Conservation (phyloP, 2,797 vertebrate species). For the Lagocephalus sceleratus region DNA sequence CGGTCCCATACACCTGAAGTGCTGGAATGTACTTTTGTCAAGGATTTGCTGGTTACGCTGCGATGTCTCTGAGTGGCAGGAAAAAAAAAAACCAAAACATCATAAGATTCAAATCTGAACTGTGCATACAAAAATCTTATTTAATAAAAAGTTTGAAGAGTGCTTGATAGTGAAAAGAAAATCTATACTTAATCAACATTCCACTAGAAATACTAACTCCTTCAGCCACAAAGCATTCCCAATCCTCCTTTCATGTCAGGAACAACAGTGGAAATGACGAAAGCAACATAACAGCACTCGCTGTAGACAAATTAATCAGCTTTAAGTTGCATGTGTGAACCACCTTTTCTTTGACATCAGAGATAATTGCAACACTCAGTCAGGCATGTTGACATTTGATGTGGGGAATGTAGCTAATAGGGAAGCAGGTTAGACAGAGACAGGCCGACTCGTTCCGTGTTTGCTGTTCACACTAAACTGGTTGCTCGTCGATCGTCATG, state of each 20-base stretch:
- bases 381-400: conserved; percentile 1
- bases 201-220: conserved; percentile 2
- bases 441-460: not conserved
- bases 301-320: conserved; percentile 22
- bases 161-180: no score
- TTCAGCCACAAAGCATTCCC: not conserved
- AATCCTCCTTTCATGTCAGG: conserved; percentile 10
- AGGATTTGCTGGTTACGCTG: not conserved
- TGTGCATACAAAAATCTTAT: not conserved
- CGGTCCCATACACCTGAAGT: conserved; percentile 38
- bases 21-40: conserved; percentile 9
- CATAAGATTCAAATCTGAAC: not conserved
- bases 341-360: not conserved
- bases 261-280: conserved; percentile 14
- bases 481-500: conserved; percentile 8
- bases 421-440: not conserved
- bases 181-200: conserved; percentile 19
- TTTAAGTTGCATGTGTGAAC: conserved; percentile 38
- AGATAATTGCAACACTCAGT: not conserved
- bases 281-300: conserved; percentile 40
- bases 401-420: not conserved
- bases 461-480: not conserved
- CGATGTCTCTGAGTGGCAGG: not conserved
- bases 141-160: no score
- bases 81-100: conserved; percentile 2